Evolutionary conservation across 1,140 invertebrate genomes (phyloP).

Genomic region (Brachionus plicatilis): DNA sequence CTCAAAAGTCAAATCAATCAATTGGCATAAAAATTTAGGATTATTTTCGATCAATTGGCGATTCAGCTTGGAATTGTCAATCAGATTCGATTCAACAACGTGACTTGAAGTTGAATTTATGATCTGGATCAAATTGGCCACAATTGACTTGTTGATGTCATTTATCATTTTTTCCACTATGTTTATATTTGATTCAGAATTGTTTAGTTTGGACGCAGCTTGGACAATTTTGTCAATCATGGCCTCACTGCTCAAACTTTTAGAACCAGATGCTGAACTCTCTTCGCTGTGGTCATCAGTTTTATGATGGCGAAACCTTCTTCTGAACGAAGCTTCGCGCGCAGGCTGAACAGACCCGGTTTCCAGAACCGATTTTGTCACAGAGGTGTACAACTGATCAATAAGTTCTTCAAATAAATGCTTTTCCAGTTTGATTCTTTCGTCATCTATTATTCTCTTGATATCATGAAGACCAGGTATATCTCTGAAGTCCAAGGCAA

Average conservation of each 20-base stretch:
- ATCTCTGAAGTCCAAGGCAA: not conserved
- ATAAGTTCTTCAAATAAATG: slow-evolving; percentile 9
- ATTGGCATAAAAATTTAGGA: slow-evolving; percentile 28
- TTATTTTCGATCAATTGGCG: slow-evolving; percentile 24
- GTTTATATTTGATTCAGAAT: slow-evolving; percentile 28
- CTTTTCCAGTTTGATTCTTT: slow-evolving; percentile 26
- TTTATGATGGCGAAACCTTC: slow-evolving; percentile 27
- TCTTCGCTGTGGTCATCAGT: not conserved
- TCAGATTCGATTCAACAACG: slow-evolving; percentile 17
- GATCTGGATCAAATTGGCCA: slow-evolving; percentile 11
- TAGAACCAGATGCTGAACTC: not conserved
- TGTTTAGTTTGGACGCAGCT: slow-evolving; percentile 27
- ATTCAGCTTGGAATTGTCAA: slow-evolving; percentile 29
- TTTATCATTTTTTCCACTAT: slow-evolving; percentile 39
- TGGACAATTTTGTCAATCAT: slow-evolving; percentile 37
- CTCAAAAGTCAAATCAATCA: slow-evolving; percentile 25
- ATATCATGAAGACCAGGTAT: slow-evolving; percentile 9
- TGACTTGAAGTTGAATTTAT: slow-evolving; percentile 32
- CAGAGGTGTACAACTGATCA: slow-evolving; percentile 7
- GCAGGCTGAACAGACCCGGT: not conserved
- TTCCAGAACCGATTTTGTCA: slow-evolving; percentile 12
- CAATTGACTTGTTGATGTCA: slow-evolving; percentile 13
- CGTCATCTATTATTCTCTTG: slow-evolving; percentile 9
- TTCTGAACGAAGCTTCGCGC: not conserved
- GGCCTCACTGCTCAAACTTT: not conserved